A percentile compares a stretch with the other conserved stretches of the same genome.
Conservation (phyloP, 2,888 invertebrate genomes). For the Acronicta psi region DNA sequence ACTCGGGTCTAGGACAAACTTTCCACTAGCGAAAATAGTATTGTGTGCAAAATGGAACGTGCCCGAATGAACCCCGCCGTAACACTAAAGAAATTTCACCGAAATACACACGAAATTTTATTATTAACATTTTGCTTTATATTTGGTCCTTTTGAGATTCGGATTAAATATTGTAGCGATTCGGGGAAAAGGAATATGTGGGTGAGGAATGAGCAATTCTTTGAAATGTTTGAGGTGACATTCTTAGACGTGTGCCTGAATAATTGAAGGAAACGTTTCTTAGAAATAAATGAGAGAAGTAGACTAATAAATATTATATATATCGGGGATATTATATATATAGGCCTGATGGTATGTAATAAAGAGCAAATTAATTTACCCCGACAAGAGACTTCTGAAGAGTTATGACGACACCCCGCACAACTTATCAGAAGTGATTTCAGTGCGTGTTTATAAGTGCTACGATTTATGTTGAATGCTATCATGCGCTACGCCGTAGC, state of each 20-base stretch:
- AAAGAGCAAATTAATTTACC: neutral
- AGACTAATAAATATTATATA: too few species aligned
- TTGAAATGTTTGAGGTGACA: slow-evolving; percentile 10
- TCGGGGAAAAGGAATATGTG: slow-evolving; percentile 1
- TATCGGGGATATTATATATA: too few species aligned
- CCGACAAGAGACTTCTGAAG: neutral
- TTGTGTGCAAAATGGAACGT: slow-evolving; percentile 46
- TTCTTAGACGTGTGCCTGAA: slow-evolving; percentile 7
- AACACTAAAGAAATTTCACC: slow-evolving; percentile 5
- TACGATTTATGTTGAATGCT: slow-evolving; percentile 48
- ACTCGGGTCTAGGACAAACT: slow-evolving; percentile 33
- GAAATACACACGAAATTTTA: slow-evolving; percentile 5
- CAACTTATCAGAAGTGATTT: slow-evolving; percentile 42
- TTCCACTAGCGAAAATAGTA: slow-evolving; percentile 46
- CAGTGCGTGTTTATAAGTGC: slow-evolving; percentile 54
- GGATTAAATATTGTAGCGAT: slow-evolving; percentile 7
- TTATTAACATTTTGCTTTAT: slow-evolving; percentile 17
- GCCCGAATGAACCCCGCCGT: slow-evolving; percentile 13
- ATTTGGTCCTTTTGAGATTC: slow-evolving; percentile 8
- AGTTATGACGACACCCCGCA: slow-evolving; percentile 3
- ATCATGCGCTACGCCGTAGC: slow-evolving; percentile 49
- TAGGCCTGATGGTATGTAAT: too few species aligned
- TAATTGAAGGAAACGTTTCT: neutral
- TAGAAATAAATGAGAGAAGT: neutral
- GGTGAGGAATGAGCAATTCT: slow-evolving; percentile 11